These are phyloP conservation scores for Ceratothoa steindachneri DNA, from an alignment of 2,888 invertebrate species.

Conservation along the genomic window DNA sequence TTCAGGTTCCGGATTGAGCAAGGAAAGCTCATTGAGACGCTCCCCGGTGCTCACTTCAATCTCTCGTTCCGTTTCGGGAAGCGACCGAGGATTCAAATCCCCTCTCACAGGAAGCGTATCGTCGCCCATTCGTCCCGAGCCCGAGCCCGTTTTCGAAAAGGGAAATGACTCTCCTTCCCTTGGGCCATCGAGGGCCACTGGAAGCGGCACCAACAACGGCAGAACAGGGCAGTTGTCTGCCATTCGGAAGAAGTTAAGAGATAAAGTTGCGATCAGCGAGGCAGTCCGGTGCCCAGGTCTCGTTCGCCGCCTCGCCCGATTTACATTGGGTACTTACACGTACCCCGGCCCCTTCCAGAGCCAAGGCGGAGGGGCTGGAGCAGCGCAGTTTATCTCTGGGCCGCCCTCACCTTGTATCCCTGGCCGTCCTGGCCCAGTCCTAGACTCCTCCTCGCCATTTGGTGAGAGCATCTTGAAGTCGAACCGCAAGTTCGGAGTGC, in stretches of 20 bases:
- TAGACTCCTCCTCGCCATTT: conserved; percentile 24
- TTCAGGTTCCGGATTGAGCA: background rate
- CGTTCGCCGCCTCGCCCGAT: conserved; percentile 26
- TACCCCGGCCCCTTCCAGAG: conserved; percentile 27
- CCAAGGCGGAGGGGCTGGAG: conserved; percentile 5
- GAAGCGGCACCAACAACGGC: background rate
- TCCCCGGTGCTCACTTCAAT: background rate
- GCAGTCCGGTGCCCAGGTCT: conserved; percentile 22
- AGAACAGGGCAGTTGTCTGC: background rate
- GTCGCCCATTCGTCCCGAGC: background rate
- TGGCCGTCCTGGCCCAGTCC: background rate
- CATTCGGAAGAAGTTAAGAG: background rate
- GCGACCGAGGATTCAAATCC: background rate
- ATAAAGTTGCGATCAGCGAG: conserved; percentile 8
- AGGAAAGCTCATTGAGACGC: background rate
- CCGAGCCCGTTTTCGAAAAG: background rate
- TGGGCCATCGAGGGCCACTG: background rate
- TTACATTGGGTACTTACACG: conserved; percentile 30
- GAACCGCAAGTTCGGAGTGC: conserved; percentile 30
- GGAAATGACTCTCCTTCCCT: background rate
- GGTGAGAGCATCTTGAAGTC: conserved; percentile 35
- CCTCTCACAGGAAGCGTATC: background rate
- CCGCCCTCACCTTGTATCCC: background rate
- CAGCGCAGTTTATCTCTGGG: background rate
- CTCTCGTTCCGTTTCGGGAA: background rate